A percentile compares a stretch with the other conserved stretches of the same genome.
Evolutionary conservation across 2,113 vertebrate genomes (phyloP).

Genomic region (Lasiurus cinereus): DNA sequence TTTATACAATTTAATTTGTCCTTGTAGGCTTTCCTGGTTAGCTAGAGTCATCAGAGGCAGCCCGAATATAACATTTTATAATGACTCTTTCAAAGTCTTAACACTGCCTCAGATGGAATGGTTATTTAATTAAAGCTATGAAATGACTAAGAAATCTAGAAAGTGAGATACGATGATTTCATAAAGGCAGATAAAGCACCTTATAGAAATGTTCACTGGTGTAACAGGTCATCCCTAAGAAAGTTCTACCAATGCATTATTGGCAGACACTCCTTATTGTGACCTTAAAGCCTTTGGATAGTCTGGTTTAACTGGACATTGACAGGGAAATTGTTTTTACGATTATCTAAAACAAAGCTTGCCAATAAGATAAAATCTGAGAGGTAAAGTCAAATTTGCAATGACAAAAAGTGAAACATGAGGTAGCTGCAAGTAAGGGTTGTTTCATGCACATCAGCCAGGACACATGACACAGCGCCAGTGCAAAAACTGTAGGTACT

Average conservation of each 20-base stretch:
- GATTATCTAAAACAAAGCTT: neutral
- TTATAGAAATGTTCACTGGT: neutral
- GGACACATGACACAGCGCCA: fast-evolving
- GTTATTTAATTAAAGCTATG: neutral
- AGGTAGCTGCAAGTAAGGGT: neutral
- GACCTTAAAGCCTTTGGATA: neutral
- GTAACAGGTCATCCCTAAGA: neutral
- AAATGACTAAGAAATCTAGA: constrained; percentile 17
- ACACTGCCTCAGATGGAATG: neutral
- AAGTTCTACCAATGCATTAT: neutral
- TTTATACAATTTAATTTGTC: neutral
- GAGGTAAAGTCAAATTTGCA: neutral
- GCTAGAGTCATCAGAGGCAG: neutral
- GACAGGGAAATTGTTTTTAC: neutral
- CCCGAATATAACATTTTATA: neutral
- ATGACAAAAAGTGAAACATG: neutral
- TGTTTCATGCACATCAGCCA: neutral
- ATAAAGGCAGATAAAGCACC: neutral
- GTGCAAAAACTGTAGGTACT: neutral
- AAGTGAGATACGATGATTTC: neutral
- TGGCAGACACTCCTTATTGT: neutral
- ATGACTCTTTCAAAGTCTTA: neutral
- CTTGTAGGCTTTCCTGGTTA: neutral
- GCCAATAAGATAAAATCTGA: neutral
- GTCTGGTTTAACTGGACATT: neutral